Evolutionary conservation across 2,888 invertebrate genomes (phyloP).

Genomic region (Phragmatobia fuliginosa): DNA sequence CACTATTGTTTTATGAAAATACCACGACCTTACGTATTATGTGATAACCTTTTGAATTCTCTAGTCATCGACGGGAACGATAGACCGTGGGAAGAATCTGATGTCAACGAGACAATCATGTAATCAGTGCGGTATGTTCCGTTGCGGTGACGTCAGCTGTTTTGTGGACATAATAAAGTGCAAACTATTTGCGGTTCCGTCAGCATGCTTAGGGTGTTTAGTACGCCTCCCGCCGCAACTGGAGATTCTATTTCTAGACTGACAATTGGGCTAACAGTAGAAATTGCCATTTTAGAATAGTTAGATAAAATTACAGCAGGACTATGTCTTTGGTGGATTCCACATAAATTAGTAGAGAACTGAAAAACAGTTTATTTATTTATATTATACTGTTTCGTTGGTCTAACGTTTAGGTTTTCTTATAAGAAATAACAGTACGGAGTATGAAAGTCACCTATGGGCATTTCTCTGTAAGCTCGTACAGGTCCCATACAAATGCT

Average conservation of each 20-base stretch:
- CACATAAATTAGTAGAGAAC: neutral
- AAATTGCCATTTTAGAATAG: neutral
- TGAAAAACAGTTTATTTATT: neutral
- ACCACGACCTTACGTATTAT: neutral
- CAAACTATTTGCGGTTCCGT: conserved; percentile 6
- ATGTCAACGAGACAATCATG: conserved; percentile 29
- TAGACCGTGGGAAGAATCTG: conserved; percentile 35
- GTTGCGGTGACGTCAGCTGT: conserved; percentile 26
- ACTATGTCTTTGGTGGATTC: neutral
- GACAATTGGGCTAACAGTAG: neutral
- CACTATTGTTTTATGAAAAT: neutral
- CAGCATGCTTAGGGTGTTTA: conserved; percentile 6
- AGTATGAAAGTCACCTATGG: no score
- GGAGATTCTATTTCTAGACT: neutral
- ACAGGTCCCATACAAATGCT: no score
- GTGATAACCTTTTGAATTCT: conserved; percentile 2
- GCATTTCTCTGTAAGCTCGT: no score
- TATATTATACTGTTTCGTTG: neutral
- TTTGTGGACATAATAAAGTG: conserved; percentile 13
- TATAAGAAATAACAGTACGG: no score
- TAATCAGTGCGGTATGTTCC: conserved; percentile 32
- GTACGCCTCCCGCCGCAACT: neutral
- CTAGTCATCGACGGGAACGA: neutral
- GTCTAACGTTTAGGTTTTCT: no score
- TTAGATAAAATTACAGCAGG: no score